Conservation (phyloP, 2,888 invertebrate genomes). For the Dusona sp. region DNA sequence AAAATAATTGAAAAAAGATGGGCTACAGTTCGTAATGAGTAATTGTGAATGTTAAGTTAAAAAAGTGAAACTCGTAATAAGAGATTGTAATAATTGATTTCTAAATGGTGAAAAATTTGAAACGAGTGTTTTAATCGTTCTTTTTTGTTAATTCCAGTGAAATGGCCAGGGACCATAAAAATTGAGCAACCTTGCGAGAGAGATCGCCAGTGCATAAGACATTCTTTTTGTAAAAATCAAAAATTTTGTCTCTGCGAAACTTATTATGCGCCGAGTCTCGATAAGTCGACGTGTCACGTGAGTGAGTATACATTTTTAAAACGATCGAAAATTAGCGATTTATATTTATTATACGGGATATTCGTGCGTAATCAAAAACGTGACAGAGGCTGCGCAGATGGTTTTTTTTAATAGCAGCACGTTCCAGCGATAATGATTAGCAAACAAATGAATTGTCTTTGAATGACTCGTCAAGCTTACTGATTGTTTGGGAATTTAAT, state of each 20-base stretch:
- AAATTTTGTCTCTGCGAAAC: slow-evolving; percentile 74
- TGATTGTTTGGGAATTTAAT: slow-evolving; percentile 15
- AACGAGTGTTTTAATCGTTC: not conserved
- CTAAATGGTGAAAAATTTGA: no score
- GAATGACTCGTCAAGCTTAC: not conserved
- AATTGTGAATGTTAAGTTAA: not conserved
- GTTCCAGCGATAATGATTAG: slow-evolving; percentile 3
- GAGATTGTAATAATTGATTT: not conserved
- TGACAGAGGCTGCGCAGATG: not conserved
- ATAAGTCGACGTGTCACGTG: slow-evolving; percentile 73
- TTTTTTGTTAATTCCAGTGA: slow-evolving; percentile 27
- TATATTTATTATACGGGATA: not conserved
- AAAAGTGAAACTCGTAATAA: not conserved
- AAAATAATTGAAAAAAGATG: no score
- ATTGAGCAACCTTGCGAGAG: slow-evolving; percentile 74
- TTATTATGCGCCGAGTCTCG: slow-evolving; percentile 72
- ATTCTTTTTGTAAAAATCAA: slow-evolving; percentile 75
- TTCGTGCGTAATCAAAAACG: not conserved
- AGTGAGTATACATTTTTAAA: slow-evolving; percentile 73
- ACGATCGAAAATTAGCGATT: not conserved
- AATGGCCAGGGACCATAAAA: slow-evolving; percentile 31
- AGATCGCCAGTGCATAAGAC: slow-evolving; percentile 74
- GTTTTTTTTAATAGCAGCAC: not conserved
- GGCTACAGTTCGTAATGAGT: not conserved
- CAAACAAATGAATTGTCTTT: slow-evolving; percentile 2